phyloP scores from a whole-genome alignment of 2,888 invertebrate genomes.

The Eristalis arbustorum region DNA sequence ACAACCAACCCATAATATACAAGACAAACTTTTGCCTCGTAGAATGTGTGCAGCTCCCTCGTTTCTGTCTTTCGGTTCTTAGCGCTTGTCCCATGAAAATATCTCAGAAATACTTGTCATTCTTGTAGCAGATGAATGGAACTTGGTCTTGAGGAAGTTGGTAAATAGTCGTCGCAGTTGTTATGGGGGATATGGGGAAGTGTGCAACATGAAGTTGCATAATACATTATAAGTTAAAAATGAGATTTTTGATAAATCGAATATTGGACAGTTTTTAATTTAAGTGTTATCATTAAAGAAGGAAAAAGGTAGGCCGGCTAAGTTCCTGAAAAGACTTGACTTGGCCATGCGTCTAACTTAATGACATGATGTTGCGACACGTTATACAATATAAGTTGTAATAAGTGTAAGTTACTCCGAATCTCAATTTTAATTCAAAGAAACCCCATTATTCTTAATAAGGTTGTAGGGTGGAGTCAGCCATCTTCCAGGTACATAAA shows the following conservation, averaged over 20 bases:
- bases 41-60: slow-evolving; percentile 1
- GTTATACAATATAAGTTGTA: too few relatives aligned
- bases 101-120: slow-evolving; percentile 21
- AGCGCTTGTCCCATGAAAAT: background rate
- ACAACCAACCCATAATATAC: slow-evolving; percentile 41
- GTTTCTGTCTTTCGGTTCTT: slow-evolving; percentile 33
- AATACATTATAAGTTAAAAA: background rate
- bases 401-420: too few relatives aligned
- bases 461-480: too few relatives aligned
- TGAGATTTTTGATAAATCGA: background rate
- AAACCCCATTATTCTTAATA: too few relatives aligned
- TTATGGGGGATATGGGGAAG: slow-evolving; percentile 11
- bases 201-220: background rate
- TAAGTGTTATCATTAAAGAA: too few relatives aligned
- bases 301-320: too few relatives aligned
- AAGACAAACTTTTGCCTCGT: slow-evolving; percentile 50
- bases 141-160: background rate
- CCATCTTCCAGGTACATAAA: too few relatives aligned
- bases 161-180: slow-evolving; percentile 55
- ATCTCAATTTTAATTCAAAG: too few relatives aligned
- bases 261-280: background rate
- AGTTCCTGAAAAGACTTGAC: too few relatives aligned
- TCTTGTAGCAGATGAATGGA: slow-evolving; percentile 42
- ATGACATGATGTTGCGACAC: too few relatives aligned
- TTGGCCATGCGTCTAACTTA: too few relatives aligned